Percentiles rank a stretch among this genome's conserved stretches.
Evolutionary conservation across 1,140 invertebrate genomes (phyloP).

Genomic region (Ctenoplectra terminalis): DNA sequence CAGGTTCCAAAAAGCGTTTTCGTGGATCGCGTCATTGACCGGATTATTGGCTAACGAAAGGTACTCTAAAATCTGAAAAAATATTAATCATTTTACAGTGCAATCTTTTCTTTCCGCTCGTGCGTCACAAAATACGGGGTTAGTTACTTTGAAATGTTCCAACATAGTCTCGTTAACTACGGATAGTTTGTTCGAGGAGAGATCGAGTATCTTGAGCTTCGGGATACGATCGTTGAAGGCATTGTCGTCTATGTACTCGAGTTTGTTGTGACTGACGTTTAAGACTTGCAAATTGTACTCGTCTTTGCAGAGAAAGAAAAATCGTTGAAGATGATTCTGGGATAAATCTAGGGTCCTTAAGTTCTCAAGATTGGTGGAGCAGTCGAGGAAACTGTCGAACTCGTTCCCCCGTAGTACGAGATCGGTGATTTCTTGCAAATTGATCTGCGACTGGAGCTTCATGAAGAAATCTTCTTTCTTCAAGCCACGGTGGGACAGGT

Average conservation of each 20-base stretch:
- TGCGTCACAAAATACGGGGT: not conserved
- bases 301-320: constrained; percentile 78
- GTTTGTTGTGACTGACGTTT: constrained; percentile 78
- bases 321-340: constrained; percentile 77
- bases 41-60: constrained; percentile 79
- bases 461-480: constrained; percentile 79
- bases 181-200: constrained; percentile 77
- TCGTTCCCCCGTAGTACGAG: constrained; percentile 76
- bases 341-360: constrained; percentile 76
- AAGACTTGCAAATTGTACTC: constrained; percentile 76
- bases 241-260: constrained; percentile 79
- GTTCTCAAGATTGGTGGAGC: constrained; percentile 75
- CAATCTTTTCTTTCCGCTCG: not conserved
- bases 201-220: constrained; percentile 76
- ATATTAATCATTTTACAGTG: not conserved
- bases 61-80: constrained; percentile 75
- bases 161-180: constrained; percentile 80
- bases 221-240: constrained; percentile 75
- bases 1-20: constrained; percentile 75
- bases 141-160: constrained; percentile 77
- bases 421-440: constrained; percentile 72
- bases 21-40: constrained; percentile 76
- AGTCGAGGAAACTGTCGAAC: constrained; percentile 81
- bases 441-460: constrained; percentile 69
- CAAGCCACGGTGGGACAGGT: constrained; percentile 73